Evolutionary conservation across 2,113 vertebrate genomes (phyloP).

Genomic region (Urocolius indicus): DNA sequence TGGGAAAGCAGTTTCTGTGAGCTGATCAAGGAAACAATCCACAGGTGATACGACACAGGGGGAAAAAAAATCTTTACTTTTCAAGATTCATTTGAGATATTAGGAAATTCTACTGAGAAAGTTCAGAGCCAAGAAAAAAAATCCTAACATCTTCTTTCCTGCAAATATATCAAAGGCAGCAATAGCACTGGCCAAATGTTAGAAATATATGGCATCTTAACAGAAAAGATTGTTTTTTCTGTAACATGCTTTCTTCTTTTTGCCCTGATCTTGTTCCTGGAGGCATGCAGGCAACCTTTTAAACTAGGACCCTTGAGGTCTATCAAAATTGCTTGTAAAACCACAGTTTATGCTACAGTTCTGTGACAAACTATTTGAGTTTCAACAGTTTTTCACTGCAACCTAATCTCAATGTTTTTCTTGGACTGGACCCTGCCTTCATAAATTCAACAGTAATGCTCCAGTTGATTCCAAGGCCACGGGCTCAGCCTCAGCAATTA

Average conservation of each 20-base stretch:
- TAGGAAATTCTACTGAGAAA: neutral
- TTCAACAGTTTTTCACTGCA: neutral
- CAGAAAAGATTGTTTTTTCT: neutral
- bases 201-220: neutral
- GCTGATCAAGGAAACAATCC: neutral
- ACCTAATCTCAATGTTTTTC: neutral
- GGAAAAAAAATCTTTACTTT: neutral
- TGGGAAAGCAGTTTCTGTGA: neutral
- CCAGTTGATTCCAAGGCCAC: neutral
- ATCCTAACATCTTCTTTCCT: neutral
- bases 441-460: neutral
- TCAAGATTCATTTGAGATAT: neutral
- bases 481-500: slow-evolving; percentile 14
- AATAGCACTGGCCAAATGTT: neutral
- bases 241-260: neutral
- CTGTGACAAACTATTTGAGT: neutral
- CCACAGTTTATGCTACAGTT: neutral
- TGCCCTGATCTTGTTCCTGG: neutral
- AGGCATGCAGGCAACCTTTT: neutral
- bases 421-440: neutral
- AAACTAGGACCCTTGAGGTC: neutral
- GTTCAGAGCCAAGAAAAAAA: neutral
- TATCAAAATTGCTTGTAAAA: neutral
- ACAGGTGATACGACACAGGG: rapidly evolving
- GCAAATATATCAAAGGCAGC: neutral